phyloP scores from a whole-genome alignment of 1,140 invertebrate genomes.

The Bathynomus jamesi region DNA sequence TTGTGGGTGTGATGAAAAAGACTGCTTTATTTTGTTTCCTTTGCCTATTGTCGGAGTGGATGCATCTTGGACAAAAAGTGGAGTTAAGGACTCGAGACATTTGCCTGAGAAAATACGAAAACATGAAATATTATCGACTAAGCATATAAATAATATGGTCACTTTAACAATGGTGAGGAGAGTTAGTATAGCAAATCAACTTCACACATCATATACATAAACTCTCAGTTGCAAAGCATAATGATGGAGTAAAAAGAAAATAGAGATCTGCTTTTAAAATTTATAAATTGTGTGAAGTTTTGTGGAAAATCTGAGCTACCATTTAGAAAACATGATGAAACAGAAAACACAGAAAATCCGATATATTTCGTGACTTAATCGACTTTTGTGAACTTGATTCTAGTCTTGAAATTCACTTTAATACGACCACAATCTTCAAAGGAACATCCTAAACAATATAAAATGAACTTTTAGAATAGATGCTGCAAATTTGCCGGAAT shows the following conservation, averaged over 20 bases:
- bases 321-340: not conserved
- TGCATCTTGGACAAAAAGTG: slow-evolving; percentile 19
- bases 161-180: slow-evolving; percentile 8
- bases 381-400: slow-evolving; percentile 7
- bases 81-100: slow-evolving; percentile 16
- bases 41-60: not conserved
- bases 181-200: slow-evolving; percentile 7
- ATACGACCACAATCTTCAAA: slow-evolving; percentile 38
- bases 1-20: not conserved
- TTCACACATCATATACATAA: slow-evolving; percentile 3
- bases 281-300: slow-evolving; percentile 37
- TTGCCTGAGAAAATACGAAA: slow-evolving; percentile 21
- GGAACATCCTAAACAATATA: slow-evolving; percentile 40
- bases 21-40: not conserved
- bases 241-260: slow-evolving; percentile 24
- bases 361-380: not conserved
- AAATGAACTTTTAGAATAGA: slow-evolving; percentile 45
- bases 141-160: slow-evolving; percentile 30
- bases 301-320: slow-evolving; percentile 30
- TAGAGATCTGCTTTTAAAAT: slow-evolving; percentile 24
- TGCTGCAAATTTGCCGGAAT: slow-evolving; percentile 33
- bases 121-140: slow-evolving; percentile 21
- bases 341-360: not conserved
- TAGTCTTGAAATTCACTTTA: slow-evolving; percentile 8
- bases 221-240: slow-evolving; percentile 5